A percentile compares a stretch with the other conserved stretches of the same genome.
phyloP scores from a whole-genome alignment of 2,113 vertebrate genomes.

The Zosterops borbonicus region DNA sequence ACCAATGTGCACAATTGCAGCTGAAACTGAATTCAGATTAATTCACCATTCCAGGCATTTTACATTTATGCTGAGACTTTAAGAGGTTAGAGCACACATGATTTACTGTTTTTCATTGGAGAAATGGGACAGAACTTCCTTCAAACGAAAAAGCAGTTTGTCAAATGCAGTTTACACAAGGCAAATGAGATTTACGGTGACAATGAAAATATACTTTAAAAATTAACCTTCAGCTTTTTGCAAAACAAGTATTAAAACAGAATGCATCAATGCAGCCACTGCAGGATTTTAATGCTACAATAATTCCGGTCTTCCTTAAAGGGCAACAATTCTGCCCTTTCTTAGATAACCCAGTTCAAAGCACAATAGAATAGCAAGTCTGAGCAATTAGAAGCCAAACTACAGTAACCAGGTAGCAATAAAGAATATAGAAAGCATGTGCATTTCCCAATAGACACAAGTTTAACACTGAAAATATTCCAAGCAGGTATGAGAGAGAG shows the following conservation, averaged over 20 bases:
- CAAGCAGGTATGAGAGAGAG: slow-evolving; percentile 2
- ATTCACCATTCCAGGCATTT: background rate
- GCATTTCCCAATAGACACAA: background rate
- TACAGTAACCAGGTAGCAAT: background rate
- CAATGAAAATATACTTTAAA: background rate
- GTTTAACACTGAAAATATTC: slow-evolving; percentile 44
- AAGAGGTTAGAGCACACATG: background rate
- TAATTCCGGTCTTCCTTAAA: slow-evolving; percentile 15
- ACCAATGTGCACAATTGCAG: background rate
- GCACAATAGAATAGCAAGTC: background rate
- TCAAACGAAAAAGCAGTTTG: slow-evolving; percentile 34
- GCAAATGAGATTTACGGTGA: background rate
- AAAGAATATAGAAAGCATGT: background rate
- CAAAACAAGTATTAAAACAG: background rate
- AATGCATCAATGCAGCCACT: slow-evolving; percentile 13
- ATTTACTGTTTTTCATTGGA: background rate
- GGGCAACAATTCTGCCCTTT: background rate
- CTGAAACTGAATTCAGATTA: slow-evolving; percentile 13
- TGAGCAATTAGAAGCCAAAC: background rate
- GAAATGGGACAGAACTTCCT: background rate
- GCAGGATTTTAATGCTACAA: slow-evolving; percentile 45
- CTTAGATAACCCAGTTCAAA: background rate
- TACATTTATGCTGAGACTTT: background rate
- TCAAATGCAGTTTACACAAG: slow-evolving; percentile 1
- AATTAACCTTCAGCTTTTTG: background rate